Conservation (phyloP, 2,888 invertebrate genomes). For the Dione vanillae region DNA sequence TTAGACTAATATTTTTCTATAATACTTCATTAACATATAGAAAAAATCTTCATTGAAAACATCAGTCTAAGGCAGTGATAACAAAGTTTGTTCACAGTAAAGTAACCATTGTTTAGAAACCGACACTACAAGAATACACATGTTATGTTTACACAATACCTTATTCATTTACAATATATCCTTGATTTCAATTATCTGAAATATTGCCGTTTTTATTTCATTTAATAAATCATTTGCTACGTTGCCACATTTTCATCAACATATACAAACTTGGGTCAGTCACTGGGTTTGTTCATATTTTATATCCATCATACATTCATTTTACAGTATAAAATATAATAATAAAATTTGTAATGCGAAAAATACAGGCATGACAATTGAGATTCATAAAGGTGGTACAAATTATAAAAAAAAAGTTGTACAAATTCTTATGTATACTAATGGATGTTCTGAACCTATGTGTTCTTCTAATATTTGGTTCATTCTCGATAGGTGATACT, state of each 20-base stretch:
- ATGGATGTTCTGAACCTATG: constrained; percentile 17
- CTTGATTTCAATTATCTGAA: constrained; percentile 8
- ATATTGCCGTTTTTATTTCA: not conserved
- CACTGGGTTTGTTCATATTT: constrained; percentile 19
- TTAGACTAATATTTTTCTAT: constrained; percentile 67
- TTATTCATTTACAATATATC: constrained; percentile 12
- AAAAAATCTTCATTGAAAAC: constrained; percentile 74
- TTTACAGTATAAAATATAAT: not conserved
- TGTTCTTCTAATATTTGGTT: constrained; percentile 33
- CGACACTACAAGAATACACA: constrained; percentile 22
- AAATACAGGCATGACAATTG: constrained; percentile 8
- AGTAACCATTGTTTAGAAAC: constrained; percentile 37
- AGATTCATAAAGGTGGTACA: constrained; percentile 25
- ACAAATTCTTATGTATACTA: constrained; percentile 12
- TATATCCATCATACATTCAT: not conserved
- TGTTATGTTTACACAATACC: not conserved
- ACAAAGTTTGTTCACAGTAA: constrained; percentile 64
- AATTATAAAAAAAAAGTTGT: constrained; percentile 3
- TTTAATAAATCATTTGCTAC: not conserved
- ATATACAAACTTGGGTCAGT: not conserved
- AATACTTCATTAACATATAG: constrained; percentile 71
- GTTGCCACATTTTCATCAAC: not conserved
- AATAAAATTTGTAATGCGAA: not conserved
- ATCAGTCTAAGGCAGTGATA: constrained; percentile 83
- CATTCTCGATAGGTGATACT: constrained; percentile 20